Percentiles rank a stretch among this genome's conserved stretches.
Conservation (phyloP, 2,888 invertebrate genomes). For the Troides oblongomaculatus region DNA sequence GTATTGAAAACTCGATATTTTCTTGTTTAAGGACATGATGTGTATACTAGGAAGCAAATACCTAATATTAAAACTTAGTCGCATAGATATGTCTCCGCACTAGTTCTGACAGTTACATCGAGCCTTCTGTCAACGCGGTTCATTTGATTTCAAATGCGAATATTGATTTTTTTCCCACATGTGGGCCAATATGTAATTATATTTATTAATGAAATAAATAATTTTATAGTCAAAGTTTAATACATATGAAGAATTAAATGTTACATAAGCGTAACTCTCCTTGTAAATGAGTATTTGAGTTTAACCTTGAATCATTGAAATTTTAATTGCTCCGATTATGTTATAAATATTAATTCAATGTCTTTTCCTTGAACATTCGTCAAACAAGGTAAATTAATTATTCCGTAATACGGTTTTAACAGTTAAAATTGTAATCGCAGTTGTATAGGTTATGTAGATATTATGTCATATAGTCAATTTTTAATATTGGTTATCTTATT, state of each 20-base stretch:
- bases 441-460: conserved; percentile 8
- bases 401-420: neutral
- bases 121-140: conserved; percentile 27
- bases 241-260: neutral
- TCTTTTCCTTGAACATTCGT: neutral
- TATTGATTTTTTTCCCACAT: conserved; percentile 4
- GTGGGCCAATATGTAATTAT: conserved; percentile 4
- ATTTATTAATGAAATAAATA: neutral
- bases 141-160: conserved; percentile 22
- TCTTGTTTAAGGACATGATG: too few relatives aligned
- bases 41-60: too few relatives aligned
- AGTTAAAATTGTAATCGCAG: neutral
- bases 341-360: conserved; percentile 1
- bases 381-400: neutral
- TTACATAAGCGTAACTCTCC: conserved; percentile 4
- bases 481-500: neutral
- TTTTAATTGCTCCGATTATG: conserved; percentile 2
- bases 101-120: too few relatives aligned
- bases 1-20: too few relatives aligned
- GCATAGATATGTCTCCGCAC: too few relatives aligned
- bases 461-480: neutral
- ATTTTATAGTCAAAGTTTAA: neutral
- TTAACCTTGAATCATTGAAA: conserved; percentile 21
- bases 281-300: neutral
- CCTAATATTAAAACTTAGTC: too few relatives aligned